Conservation (phyloP, 2,113 vertebrate genomes). For the Mormoops blainvillei region DNA sequence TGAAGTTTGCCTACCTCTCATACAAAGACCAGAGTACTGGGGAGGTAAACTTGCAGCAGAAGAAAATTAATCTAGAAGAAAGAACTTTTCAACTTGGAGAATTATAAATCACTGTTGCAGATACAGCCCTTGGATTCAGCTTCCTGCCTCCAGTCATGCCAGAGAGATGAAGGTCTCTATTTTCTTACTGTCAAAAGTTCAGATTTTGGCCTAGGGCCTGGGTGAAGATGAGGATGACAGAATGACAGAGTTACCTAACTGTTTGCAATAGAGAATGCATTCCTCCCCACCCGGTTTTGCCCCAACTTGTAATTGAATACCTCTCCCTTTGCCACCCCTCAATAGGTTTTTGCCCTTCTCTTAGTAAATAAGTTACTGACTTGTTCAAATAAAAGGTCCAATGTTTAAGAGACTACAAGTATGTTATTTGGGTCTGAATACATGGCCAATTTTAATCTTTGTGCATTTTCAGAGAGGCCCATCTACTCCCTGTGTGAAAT, state of each 20-base stretch:
- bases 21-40: neutral
- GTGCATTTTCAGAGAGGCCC: slow-evolving; percentile 15
- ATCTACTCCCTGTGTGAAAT: neutral
- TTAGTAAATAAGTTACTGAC: slow-evolving; percentile 41
- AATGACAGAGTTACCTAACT: slow-evolving; percentile 65
- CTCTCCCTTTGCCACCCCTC: slow-evolving; percentile 50
- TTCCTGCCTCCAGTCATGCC: slow-evolving; percentile 9
- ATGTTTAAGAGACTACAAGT: neutral
- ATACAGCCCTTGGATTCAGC: neutral
- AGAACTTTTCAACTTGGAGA: slow-evolving; percentile 14
- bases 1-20: slow-evolving; percentile 19
- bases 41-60: neutral
- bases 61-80: neutral
- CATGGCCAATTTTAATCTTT: neutral
- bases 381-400: slow-evolving; percentile 37
- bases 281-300: slow-evolving; percentile 50
- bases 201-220: slow-evolving; percentile 40
- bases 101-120: slow-evolving; percentile 15
- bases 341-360: slow-evolving; percentile 49
- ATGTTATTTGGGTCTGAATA: neutral
- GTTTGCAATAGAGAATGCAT: slow-evolving; percentile 52
- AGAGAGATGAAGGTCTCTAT: slow-evolving; percentile 28
- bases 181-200: slow-evolving; percentile 39
- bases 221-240: slow-evolving; percentile 61
- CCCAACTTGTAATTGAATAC: slow-evolving; percentile 53